Percentiles rank a stretch among this genome's conserved stretches.
Evolutionary conservation across 1,140 invertebrate species (phyloP).

Genomic region (Laupala kohalensis): DNA sequence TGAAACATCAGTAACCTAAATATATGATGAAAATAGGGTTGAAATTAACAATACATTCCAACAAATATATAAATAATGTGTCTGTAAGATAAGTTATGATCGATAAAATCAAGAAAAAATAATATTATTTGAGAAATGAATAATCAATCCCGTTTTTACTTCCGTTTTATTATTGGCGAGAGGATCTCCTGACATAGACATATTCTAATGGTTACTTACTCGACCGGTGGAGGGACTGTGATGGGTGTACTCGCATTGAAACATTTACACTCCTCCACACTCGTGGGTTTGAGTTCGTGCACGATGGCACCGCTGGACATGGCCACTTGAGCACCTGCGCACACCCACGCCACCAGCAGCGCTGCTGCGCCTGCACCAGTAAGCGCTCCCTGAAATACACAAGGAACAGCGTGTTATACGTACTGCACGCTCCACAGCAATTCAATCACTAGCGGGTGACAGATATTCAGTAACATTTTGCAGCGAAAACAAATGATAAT

Average conservation of each 20-base stretch:
- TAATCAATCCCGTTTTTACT: background rate
- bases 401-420: constrained; percentile 28
- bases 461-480: too few species aligned
- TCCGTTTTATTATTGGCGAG: background rate
- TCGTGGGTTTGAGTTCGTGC: constrained; percentile 29
- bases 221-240: background rate
- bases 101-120: background rate
- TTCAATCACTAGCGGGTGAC: too few species aligned
- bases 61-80: too few species aligned
- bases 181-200: background rate
- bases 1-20: too few species aligned
- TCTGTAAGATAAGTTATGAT: too few species aligned
- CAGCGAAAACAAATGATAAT: too few species aligned
- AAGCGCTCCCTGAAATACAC: constrained; percentile 44
- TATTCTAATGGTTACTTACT: background rate
- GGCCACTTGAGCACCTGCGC: constrained; percentile 53
- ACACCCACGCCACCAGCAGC: constrained; percentile 53
- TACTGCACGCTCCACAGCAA: too few species aligned
- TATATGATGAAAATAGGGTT: too few species aligned
- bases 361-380: constrained; percentile 46
- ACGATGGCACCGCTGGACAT: constrained; percentile 33
- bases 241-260: constrained; percentile 23
- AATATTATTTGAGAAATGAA: background rate
- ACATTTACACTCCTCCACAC: constrained; percentile 32
- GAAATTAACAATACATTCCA: too few species aligned